Evolutionary conservation across 2,797 vertebrate genomes (phyloP), one percentile per base, ranked within the genome.

Genomic region (Myiothlypis coronata): DNA sequence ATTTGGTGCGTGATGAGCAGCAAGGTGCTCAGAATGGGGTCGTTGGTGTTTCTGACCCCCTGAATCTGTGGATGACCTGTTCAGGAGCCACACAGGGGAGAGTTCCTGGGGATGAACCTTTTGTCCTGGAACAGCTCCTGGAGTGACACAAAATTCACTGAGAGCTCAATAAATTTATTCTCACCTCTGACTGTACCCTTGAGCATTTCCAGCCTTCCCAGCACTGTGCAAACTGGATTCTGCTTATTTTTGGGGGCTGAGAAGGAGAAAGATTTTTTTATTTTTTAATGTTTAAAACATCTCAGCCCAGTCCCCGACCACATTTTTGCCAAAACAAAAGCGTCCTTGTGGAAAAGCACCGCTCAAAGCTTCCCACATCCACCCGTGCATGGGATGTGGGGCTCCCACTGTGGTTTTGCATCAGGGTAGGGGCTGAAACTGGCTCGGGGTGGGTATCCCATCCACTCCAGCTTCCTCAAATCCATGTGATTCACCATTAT

Each of bases 1-100:
- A 20, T 16, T 0, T 2, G 47, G 43, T 4, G 3, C 1, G 0
- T 0, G 35, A 21, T 1, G 9, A 53, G 39, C n/a, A 24, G 24
- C 5, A 2, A 22, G 11, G 2, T 13, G 37, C 32, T 28, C 2
- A 0, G 1, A 8, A 2, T 22, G 65, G 65, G n/a, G 11, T 24
- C 30, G 2, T 6, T 7, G 4, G 43, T 18, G 15, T 32, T 50
- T 24, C 49, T 63, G 44, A 39, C 2, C 46, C 46, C 13, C 12
- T 4, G 1, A 15, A 20, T 6, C 22, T 14, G 47, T 1, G 4
- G 47, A 6, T 11, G 43, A 81, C 1, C 0, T 1, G 7, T 24
- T 57, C 28, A 30, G 50, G 63, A 53, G 11, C 26, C n/a, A 5
- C 2, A 0, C 8, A 2, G 6, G 22, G 2, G 8, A 32, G 39